These are phyloP conservation scores for Eupithecia dodoneata DNA, from an alignment of 2,888 invertebrate genomes.

Conservation along the genomic window DNA sequence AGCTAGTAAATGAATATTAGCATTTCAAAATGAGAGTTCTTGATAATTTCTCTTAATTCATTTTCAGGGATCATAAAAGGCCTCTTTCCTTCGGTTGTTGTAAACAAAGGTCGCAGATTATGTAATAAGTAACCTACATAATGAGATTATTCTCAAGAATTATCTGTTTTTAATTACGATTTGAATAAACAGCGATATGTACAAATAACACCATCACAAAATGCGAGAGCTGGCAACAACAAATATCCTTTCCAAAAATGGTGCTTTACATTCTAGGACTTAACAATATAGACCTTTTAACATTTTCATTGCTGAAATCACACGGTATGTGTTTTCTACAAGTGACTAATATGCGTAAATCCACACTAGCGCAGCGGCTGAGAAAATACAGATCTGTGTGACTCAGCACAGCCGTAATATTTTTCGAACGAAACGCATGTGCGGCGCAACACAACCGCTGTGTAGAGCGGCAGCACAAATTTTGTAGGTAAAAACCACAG, in stretches of 20 bases:
- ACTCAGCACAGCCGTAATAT: too few species aligned
- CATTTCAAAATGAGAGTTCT: conserved; percentile 42
- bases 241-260: neutral
- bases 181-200: conserved; percentile 32
- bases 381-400: too few species aligned
- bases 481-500: too few species aligned
- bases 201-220: conserved; percentile 16
- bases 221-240: conserved; percentile 6
- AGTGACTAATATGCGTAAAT: too few species aligned
- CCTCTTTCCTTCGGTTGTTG: conserved; percentile 52
- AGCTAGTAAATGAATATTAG: conserved; percentile 31
- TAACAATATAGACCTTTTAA: too few species aligned
- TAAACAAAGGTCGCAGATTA: conserved; percentile 46
- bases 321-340: too few species aligned
- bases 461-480: too few species aligned
- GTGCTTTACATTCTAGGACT: neutral
- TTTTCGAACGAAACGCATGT: too few species aligned
- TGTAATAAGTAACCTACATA: conserved; percentile 14
- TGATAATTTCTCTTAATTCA: conserved; percentile 50
- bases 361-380: too few species aligned
- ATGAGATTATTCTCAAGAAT: conserved; percentile 27
- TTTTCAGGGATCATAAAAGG: conserved; percentile 50
- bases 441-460: too few species aligned
- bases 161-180: conserved; percentile 49
- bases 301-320: too few species aligned